Percentiles rank a stretch among this genome's conserved stretches.
phyloP scores from a whole-genome alignment of 2,113 vertebrate species.

The Eira barbara region DNA sequence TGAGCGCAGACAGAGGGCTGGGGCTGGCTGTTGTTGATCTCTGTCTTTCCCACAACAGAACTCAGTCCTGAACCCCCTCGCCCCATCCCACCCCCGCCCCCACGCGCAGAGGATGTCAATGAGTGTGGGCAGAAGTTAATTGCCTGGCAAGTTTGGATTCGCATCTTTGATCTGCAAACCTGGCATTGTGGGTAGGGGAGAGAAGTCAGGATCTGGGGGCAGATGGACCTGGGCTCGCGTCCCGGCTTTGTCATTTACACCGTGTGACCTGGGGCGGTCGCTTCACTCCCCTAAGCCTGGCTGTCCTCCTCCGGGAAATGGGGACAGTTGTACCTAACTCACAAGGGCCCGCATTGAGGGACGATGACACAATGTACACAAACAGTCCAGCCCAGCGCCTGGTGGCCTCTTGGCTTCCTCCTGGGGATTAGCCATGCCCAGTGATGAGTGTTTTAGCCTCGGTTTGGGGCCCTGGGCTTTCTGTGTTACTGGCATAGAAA shows the following conservation, averaged over 20 bases:
- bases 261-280: not conserved
- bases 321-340: not conserved
- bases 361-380: not conserved
- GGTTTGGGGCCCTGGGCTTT: not conserved
- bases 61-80: not conserved
- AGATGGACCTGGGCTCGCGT: not conserved
- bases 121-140: conserved; percentile 52
- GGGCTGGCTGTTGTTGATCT: too few relatives aligned
- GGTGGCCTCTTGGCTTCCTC: not conserved
- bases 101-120: not conserved
- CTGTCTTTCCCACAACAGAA: conserved; percentile 2
- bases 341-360: not conserved
- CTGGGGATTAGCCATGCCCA: too few relatives aligned
- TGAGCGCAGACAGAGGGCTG: accelerated
- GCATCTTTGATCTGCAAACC: conserved; percentile 62
- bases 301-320: not conserved
- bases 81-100: not conserved
- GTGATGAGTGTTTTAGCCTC: not conserved
- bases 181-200: not conserved
- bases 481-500: not conserved
- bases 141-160: conserved; percentile 60
- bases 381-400: not conserved
- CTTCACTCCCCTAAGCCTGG: not conserved
- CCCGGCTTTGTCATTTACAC: not conserved
- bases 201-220: not conserved